Evolutionary conservation across 92 coral and sea anemone genomes (phyloP), one percentile per base, ranked within the genome.

Genomic region (Zoanthus solanderi): DNA sequence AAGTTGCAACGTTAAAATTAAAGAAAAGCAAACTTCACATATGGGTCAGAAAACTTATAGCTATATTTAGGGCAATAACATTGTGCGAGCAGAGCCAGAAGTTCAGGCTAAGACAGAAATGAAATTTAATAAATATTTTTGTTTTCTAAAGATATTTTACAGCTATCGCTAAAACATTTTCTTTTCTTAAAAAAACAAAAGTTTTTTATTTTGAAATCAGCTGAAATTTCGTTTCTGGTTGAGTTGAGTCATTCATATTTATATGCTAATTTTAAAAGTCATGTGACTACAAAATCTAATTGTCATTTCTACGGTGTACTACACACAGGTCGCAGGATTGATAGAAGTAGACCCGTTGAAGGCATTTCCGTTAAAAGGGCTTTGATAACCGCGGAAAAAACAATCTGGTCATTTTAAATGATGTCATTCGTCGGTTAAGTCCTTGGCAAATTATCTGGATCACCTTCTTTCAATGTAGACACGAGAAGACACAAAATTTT

Each of bases 281-380:
- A 81, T 58, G 75, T 81, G 85, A 81, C 63, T 30, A 66, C 84
- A 58, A 54, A 81, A 10, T 37, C 85, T 66, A 54, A 81, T 81
- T 81, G 85, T 66, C 65, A 52, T 52, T 65, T 42, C 69, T 47
- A 31, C n/a, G 72, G 42, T 47, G 37, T 44, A 63, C 75, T 71
- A 37, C 42, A 66, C 75, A 81, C 85, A 81, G 85, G 31, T 46
- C 75, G 29, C 15, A 78, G 31, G 16, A 52, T 50, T 11, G 42
- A 37, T 2, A 37, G 42, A 37, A 37, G 4, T 4, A 37, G 42
- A 37, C 42, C 42, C 74, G 28, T 42, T 44, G 85, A 37, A 60
- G 48, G 78, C 69, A 87, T 84, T 87, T 87, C 90, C 90, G 90
- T 87, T 78, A 86, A 82, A 37, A 87, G 68, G 68, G 61, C 78